Conservation (phyloP, 2,888 invertebrate genomes). For the Sinodicranocentrus sp. region DNA sequence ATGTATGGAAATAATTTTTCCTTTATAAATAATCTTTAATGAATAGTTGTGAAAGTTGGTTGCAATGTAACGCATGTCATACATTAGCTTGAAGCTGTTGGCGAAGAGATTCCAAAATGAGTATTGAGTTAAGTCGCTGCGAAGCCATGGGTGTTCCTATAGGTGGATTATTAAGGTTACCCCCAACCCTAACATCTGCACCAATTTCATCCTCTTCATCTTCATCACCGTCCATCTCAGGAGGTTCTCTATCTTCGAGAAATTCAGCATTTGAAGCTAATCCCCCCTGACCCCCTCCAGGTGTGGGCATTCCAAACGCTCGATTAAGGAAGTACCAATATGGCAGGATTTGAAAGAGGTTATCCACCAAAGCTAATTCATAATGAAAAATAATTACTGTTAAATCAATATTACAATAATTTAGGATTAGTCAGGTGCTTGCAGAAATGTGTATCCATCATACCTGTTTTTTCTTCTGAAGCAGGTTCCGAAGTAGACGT, state of each 20-base stretch:
- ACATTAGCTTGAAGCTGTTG: constrained; percentile 71
- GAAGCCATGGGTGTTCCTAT: constrained; percentile 21
- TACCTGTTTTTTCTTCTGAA: constrained; percentile 29
- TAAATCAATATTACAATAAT: no score
- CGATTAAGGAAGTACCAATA: constrained; percentile 75
- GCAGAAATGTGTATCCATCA: no score
- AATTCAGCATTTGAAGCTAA: no score
- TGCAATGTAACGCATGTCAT: not conserved
- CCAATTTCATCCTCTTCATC: constrained; percentile 11
- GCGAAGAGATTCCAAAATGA: constrained; percentile 74
- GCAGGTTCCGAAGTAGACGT: constrained; percentile 77
- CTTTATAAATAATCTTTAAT: no score
- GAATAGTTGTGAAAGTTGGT: no score
- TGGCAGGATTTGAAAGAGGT: constrained; percentile 73
- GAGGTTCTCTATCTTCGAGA: not conserved
- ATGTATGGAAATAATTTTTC: no score
- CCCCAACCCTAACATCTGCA: constrained; percentile 11
- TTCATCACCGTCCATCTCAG: constrained; percentile 33
- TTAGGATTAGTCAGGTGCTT: no score
- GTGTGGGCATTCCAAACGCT: constrained; percentile 66
- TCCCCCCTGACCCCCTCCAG: constrained; percentile 37
- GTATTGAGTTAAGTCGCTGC: constrained; percentile 72
- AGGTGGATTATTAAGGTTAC: not conserved
- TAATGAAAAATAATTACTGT: no score
- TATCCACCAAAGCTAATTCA: constrained; percentile 57